These are phyloP conservation scores for Hirtodrosophila cameraria DNA, from an alignment of 2,888 invertebrate genomes.

Conservation along the genomic window DNA sequence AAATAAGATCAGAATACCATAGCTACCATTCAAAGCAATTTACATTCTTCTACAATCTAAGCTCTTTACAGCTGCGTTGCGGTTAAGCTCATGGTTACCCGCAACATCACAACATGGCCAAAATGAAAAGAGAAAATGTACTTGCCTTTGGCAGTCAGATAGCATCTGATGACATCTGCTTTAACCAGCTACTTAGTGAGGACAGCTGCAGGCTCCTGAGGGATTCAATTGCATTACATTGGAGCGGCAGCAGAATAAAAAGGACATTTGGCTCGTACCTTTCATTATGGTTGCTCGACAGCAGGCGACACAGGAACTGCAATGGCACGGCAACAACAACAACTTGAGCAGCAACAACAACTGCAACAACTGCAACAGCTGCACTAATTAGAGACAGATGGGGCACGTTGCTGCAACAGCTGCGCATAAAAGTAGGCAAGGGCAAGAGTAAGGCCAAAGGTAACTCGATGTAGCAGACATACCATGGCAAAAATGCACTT, in stretches of 20 bases:
- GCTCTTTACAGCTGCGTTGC: too few relatives aligned
- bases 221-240: conserved; percentile 7
- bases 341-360: background rate
- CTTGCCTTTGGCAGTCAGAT: background rate
- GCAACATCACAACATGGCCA: background rate
- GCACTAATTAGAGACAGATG: background rate
- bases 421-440: conserved; percentile 5
- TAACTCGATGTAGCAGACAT: conserved; percentile 18
- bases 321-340: background rate
- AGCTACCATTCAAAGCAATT: too few relatives aligned
- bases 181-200: background rate
- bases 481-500: too few relatives aligned
- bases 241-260: background rate
- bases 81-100: too few relatives aligned
- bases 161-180: too few relatives aligned
- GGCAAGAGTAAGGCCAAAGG: too few relatives aligned
- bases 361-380: conserved; percentile 1
- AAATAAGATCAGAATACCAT: too few relatives aligned
- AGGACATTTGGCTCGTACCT: background rate
- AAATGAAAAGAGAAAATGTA: background rate
- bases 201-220: background rate
- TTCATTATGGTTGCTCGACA: background rate
- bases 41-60: too few relatives aligned
- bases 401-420: background rate
- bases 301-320: background rate